A percentile compares a stretch with the other conserved stretches of the same genome.
Conservation (phyloP, 2,888 invertebrate genomes). For the Acanthacorydalis orientalis region DNA sequence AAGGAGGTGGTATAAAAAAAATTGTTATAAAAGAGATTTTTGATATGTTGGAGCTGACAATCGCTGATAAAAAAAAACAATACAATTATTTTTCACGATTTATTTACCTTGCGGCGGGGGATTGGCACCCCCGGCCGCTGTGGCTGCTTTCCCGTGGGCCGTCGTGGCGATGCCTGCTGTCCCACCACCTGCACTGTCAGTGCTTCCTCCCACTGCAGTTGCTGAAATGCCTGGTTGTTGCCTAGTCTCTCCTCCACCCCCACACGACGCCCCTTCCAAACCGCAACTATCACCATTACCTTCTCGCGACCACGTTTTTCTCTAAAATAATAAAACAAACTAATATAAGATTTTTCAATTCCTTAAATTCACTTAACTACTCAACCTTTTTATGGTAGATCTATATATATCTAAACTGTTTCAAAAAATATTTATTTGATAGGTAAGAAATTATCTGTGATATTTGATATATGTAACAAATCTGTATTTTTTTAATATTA, state of each 20-base stretch:
- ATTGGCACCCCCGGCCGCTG: constrained; percentile 57
- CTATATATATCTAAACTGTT: not conserved
- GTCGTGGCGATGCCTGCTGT: constrained; percentile 43
- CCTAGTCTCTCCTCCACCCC: constrained; percentile 17
- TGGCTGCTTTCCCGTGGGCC: constrained; percentile 62
- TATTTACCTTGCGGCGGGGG: constrained; percentile 41
- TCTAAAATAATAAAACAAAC: constrained; percentile 23
- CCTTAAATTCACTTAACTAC: not conserved
- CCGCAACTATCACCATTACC: constrained; percentile 40
- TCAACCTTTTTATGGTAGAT: not conserved
- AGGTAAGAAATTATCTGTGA: too few species aligned
- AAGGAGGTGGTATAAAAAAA: too few species aligned
- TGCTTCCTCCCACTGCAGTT: constrained; percentile 22
- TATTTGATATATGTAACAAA: too few species aligned
- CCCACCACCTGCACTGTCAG: constrained; percentile 20
- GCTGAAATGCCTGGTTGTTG: constrained; percentile 22
- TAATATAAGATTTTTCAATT: too few species aligned
- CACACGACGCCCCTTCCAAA: constrained; percentile 31
- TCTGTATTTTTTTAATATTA: too few species aligned
- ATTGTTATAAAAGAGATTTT: too few species aligned
- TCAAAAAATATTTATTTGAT: too few species aligned
- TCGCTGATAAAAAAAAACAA: too few species aligned
- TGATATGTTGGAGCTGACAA: too few species aligned
- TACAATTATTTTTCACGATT: constrained; percentile 15
- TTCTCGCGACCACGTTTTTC: constrained; percentile 44